Base-by-base conservation (phyloP, 2,888 invertebrate genomes). In the Phragmatobia fuliginosa region DNA sequence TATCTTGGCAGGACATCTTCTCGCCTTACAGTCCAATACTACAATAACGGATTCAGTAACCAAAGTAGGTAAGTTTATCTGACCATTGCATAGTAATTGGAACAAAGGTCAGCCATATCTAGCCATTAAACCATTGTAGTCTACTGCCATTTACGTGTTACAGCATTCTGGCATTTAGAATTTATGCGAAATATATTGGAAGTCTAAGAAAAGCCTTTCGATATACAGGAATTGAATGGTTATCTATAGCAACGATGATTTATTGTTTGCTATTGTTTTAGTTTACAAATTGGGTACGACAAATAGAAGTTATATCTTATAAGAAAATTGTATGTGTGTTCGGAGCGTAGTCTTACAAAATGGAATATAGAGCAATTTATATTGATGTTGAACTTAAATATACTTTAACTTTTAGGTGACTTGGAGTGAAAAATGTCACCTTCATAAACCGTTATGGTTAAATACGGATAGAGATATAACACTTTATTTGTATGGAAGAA, bases 131-230 rank as follows among this genome's bases (percentile, higher is more conserved):
- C 66, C 71, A 79, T 82, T 82, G 81, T 82, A 72, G 65, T 79
- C 70, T 73, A n/a, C 66, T 83, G 83, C 72, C 83, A 80, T 83
- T 83, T 83, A 56, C 32, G 33, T 60, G 63, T 73, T 72, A 68
- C 75, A 65, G 76, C 72, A 68, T 36, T 66, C 66, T 83, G 84
- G 64, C 86, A 85, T 85, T 86, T 85, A 77, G 78, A 76, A 77
- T 83, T 80, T 77, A 80, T 76, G 66, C 72, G 67, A 72, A 83
- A 79, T 83, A 81, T 74, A 52, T 70, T 73, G 73, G 64, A 66
- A 59, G 68, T 67, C n/a, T n/a, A 60, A 56, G 32, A 70, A 60
- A 66, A 58, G 65, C 33, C 58, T 58, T 45, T n/a, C 59, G 59
- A 38, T 49, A 33, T n/a, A 49, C 31, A 32, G 7, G 66, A 65